A percentile compares a stretch with the other conserved stretches of the same genome.
Evolutionary conservation across 2,113 vertebrate genomes (phyloP).

Genomic region (Scortum barcoo): DNA sequence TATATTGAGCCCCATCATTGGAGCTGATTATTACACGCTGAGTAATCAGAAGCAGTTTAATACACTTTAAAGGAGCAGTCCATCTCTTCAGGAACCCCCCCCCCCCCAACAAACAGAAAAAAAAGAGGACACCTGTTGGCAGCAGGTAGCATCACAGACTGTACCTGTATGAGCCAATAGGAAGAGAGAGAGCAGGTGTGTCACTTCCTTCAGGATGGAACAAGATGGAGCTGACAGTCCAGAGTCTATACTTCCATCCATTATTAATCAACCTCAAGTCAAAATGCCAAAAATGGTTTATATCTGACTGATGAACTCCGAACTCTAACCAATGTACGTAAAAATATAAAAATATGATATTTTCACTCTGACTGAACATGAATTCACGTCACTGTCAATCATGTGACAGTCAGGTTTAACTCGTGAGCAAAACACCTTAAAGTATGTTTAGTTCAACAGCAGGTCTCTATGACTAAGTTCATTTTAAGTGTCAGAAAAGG

Average conservation of each 20-base stretch:
- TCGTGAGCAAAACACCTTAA: too few relatives aligned
- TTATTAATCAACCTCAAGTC: not conserved
- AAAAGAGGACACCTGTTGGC: not conserved
- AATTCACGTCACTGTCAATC: too few relatives aligned
- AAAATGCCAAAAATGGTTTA: not conserved
- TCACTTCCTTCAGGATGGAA: not conserved
- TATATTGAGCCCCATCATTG: constrained; percentile 63
- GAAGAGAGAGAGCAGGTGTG: not conserved
- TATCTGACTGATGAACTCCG: too few relatives aligned
- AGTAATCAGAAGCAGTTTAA: constrained; percentile 74
- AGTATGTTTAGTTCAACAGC: too few relatives aligned
- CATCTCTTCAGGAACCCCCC: constrained; percentile 23
- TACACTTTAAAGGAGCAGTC: constrained; percentile 75
- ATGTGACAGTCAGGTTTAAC: too few relatives aligned
- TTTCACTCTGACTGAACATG: too few relatives aligned
- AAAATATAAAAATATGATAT: too few relatives aligned
- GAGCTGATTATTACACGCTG: constrained; percentile 71
- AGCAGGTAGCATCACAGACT: constrained; percentile 12
- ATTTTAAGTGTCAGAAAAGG: too few relatives aligned
- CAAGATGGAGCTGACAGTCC: not conserved
- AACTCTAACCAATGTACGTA: too few relatives aligned
- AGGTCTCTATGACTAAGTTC: too few relatives aligned
- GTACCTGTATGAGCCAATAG: constrained; percentile 18
- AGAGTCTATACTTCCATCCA: too few relatives aligned
- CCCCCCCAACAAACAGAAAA: not conserved